Evolutionary conservation across 2,888 invertebrate genomes (phyloP).

Genomic region (Anthophora plumipes): DNA sequence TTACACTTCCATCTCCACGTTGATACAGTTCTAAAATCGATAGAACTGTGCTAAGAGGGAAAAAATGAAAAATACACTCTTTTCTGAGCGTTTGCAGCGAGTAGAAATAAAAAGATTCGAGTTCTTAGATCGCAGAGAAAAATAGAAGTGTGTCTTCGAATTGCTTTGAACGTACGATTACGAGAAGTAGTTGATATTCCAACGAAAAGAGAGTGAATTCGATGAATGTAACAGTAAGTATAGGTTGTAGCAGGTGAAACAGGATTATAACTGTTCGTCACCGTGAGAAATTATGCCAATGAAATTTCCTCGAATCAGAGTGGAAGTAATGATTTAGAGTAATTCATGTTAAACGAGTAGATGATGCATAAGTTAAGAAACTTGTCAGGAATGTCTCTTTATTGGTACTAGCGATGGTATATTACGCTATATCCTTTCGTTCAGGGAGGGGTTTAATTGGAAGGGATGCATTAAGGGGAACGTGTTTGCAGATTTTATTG

Average conservation of each 20-base stretch:
- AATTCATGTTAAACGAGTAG: neutral
- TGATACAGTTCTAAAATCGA: too few relatives aligned
- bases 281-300: constrained; percentile 45
- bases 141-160: too few relatives aligned
- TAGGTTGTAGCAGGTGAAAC: constrained; percentile 28
- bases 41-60: too few relatives aligned
- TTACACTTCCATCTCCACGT: too few relatives aligned
- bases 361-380: neutral
- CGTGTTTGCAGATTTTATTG: neutral
- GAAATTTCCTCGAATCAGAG: neutral
- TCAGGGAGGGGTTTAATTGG: neutral
- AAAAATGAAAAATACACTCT: too few relatives aligned
- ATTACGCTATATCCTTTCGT: neutral
- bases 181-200: neutral
- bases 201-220: neutral
- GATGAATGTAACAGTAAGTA: constrained; percentile 28
- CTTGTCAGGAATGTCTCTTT: neutral
- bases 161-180: constrained; percentile 20
- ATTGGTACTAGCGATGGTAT: too few relatives aligned
- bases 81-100: too few relatives aligned
- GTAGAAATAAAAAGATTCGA: too few relatives aligned
- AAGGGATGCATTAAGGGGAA: too few relatives aligned
- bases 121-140: too few relatives aligned
- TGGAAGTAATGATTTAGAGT: neutral
- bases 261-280: constrained; percentile 19